These are phyloP conservation scores for Neotragus pygmaeus DNA, from an alignment of 2,113 vertebrate genomes.

Conservation along the genomic window DNA sequence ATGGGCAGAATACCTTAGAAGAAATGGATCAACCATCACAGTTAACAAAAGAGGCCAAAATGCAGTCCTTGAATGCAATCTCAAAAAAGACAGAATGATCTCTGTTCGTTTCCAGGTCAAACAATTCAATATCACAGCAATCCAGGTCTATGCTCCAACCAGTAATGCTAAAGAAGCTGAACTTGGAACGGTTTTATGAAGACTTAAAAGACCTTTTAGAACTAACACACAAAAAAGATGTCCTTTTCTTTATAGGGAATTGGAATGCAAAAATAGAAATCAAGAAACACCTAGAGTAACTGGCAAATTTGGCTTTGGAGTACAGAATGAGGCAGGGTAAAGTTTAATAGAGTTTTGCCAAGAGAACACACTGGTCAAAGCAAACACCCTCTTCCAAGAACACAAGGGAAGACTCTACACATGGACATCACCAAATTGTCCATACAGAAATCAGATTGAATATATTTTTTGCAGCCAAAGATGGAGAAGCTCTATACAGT, in stretches of 20 bases:
- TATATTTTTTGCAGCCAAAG: neutral
- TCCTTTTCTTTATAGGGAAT: neutral
- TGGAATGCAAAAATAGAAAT: neutral
- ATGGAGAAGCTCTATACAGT: neutral
- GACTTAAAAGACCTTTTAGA: neutral
- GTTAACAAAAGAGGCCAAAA: neutral
- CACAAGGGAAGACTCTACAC: neutral
- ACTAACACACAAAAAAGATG: neutral
- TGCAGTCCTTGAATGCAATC: neutral
- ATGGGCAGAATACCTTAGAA: neutral
- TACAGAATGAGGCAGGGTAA: neutral
- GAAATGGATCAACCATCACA: neutral
- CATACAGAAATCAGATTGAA: neutral
- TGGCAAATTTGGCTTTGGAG: neutral
- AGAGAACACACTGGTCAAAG: neutral
- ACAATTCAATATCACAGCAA: neutral
- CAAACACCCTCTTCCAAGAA: neutral
- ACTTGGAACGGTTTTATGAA: fast-evolving
- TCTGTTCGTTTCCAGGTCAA: neutral
- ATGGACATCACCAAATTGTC: neutral
- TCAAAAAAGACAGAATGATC: neutral
- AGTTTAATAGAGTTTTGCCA: neutral
- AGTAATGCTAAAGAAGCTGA: neutral
- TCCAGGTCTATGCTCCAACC: fast-evolving
- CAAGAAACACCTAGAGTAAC: neutral